These are phyloP conservation scores for Catharus minimus DNA, from an alignment of 2,113 vertebrate species.

Conservation along the genomic window DNA sequence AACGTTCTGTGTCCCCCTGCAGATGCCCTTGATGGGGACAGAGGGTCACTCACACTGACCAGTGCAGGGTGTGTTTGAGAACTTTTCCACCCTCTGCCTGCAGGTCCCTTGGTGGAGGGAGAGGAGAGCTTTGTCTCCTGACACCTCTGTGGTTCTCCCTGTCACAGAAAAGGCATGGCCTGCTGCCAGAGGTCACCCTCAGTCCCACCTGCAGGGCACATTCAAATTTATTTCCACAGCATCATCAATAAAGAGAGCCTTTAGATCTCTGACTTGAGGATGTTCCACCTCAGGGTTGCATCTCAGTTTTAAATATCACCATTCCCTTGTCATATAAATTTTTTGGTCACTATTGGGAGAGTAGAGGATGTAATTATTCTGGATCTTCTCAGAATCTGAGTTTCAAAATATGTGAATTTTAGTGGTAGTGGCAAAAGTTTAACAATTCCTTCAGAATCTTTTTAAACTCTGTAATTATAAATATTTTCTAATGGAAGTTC, in stretches of 20 bases:
- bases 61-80: neutral
- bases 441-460: neutral
- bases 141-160: neutral
- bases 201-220: neutral
- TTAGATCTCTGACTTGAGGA: neutral
- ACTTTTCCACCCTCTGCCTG: fast-evolving
- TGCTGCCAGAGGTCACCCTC: neutral
- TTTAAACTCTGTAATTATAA: neutral
- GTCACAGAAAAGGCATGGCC: neutral
- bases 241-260: neutral
- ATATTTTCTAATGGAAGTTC: neutral
- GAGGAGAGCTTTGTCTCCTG: neutral
- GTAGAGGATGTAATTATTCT: neutral
- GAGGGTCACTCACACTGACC: neutral
- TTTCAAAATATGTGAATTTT: neutral
- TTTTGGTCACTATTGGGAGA: neutral
- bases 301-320: neutral
- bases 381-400: neutral
- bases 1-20: neutral
- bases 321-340: neutral
- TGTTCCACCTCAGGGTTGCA: neutral
- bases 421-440: neutral
- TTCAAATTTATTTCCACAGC: neutral
- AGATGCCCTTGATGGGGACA: neutral
- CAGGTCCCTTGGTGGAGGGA: neutral